phyloP scores from a whole-genome alignment of 2,113 vertebrate genomes.

The Phalacrocorax pelagicus region DNA sequence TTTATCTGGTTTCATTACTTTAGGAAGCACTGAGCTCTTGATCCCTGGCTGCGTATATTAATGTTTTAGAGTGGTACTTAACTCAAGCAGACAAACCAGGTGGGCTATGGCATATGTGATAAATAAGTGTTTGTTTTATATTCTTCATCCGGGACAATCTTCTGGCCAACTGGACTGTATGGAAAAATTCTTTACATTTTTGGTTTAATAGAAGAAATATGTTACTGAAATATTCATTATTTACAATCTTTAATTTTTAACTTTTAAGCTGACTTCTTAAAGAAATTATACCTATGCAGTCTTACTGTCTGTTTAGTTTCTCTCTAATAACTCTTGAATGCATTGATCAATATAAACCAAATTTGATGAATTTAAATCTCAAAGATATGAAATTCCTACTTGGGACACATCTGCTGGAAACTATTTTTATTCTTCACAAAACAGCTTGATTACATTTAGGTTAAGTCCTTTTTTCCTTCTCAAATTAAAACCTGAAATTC shows the following conservation, averaged over 20 bases:
- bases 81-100: neutral
- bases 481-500: slow-evolving; percentile 57
- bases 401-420: slow-evolving; percentile 27
- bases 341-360: neutral
- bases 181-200: neutral
- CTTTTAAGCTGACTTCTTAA: neutral
- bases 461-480: slow-evolving; percentile 13
- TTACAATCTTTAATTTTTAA: neutral
- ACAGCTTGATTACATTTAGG: slow-evolving; percentile 63
- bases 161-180: neutral
- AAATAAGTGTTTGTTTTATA: slow-evolving; percentile 30
- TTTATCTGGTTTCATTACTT: neutral
- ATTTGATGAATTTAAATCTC: neutral
- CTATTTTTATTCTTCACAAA: slow-evolving; percentile 38
- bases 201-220: neutral
- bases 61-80: neutral
- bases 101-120: neutral
- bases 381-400: neutral
- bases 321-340: neutral
- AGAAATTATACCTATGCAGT: neutral
- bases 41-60: neutral
- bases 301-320: neutral
- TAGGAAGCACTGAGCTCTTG: neutral
- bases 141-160: slow-evolving; percentile 17
- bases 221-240: neutral